Conservation (phyloP, 1,140 invertebrate species). For the Drosophila obscura region DNA sequence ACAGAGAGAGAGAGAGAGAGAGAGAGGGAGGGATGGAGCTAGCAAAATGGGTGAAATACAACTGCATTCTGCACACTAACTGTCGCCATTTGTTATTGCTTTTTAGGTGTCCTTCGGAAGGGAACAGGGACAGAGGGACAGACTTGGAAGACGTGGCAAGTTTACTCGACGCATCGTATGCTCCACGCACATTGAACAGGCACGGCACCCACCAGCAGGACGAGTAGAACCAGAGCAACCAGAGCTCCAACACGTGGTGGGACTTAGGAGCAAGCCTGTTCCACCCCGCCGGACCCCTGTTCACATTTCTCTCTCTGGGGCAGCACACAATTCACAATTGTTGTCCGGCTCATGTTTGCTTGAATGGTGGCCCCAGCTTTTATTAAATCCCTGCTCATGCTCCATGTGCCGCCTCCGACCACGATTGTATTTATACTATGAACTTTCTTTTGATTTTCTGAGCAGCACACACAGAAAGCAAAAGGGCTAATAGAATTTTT, state of each 20-base stretch:
- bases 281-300: constrained; percentile 9
- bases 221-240: constrained; percentile 4
- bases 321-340: constrained; percentile 16
- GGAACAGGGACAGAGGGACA: neutral
- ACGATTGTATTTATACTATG: constrained; percentile 51
- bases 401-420: constrained; percentile 1
- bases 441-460: constrained; percentile 67
- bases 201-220: constrained; percentile 12
- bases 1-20: constrained; percentile 6
- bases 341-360: constrained; percentile 39
- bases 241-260: constrained; percentile 38
- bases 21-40: neutral
- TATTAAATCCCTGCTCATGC: neutral
- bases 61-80: constrained; percentile 46
- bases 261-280: constrained; percentile 36
- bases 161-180: neutral
- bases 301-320: constrained; percentile 13
- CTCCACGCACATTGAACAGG: neutral
- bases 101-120: constrained; percentile 24
- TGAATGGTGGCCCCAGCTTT: too few relatives aligned
- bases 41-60: constrained; percentile 19
- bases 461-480: constrained; percentile 5
- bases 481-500: constrained; percentile 34
- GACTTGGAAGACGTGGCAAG: neutral
- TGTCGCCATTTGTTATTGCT: constrained; percentile 68